Percentiles rank a stretch among this genome's conserved stretches.
phyloP scores from a whole-genome alignment of 2,888 invertebrate species.

The Cryptophagus acutangulus region DNA sequence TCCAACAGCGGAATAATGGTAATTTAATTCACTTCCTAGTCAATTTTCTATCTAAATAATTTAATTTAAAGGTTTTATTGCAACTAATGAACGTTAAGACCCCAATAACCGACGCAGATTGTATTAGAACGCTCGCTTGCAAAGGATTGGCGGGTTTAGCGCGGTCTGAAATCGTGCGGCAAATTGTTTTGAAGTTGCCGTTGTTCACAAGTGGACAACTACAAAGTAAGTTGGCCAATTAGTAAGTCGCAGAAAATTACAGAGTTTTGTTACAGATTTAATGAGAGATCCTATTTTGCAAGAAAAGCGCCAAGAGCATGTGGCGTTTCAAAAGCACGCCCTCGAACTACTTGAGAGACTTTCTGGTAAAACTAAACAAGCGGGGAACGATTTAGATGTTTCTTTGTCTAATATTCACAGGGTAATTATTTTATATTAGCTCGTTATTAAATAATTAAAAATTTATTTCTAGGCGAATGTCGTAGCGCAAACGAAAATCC shows the following conservation, averaged over 20 bases:
- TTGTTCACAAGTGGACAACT: slow-evolving; percentile 89
- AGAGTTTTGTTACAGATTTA: slow-evolving; percentile 54
- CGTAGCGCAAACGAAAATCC: slow-evolving; percentile 92
- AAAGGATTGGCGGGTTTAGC: slow-evolving; percentile 89
- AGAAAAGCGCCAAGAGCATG: slow-evolving; percentile 93
- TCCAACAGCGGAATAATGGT: slow-evolving; percentile 96
- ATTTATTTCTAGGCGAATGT: slow-evolving; percentile 68
- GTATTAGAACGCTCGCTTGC: slow-evolving; percentile 89
- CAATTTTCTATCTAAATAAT: slow-evolving; percentile 47
- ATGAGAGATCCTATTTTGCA: slow-evolving; percentile 97
- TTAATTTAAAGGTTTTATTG: too few relatives aligned
- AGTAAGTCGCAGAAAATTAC: not conserved
- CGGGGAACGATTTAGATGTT: slow-evolving; percentile 73
- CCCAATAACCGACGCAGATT: slow-evolving; percentile 96
- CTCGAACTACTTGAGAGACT: slow-evolving; percentile 84
- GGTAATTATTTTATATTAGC: slow-evolving; percentile 49
- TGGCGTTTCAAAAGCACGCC: slow-evolving; percentile 92
- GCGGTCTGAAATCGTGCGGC: slow-evolving; percentile 86
- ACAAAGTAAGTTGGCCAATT: slow-evolving; percentile 55
- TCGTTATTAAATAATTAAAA: slow-evolving; percentile 4
- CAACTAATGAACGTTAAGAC: slow-evolving; percentile 87
- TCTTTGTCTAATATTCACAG: slow-evolving; percentile 86
- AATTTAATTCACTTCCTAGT: slow-evolving; percentile 8
- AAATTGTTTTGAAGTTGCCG: slow-evolving; percentile 93
- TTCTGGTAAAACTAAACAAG: slow-evolving; percentile 83